phyloP scores from a whole-genome alignment of 2,888 invertebrate genomes.

The Lydus trimaculatus region DNA sequence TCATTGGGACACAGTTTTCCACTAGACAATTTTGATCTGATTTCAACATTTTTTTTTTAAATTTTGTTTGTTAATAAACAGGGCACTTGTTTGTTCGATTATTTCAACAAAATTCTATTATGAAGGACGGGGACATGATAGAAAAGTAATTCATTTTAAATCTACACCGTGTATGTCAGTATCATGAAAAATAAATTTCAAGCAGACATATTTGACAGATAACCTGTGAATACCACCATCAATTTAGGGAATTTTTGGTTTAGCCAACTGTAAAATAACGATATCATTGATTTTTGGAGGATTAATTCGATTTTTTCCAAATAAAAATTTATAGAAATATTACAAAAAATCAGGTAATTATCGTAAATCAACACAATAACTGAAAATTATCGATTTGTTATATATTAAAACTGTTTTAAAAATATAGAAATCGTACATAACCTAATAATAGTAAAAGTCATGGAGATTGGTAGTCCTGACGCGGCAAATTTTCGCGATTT shows the following conservation, averaged over 20 bases:
- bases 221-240: constrained; percentile 26
- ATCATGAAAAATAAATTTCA: constrained; percentile 22
- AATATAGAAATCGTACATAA: background rate
- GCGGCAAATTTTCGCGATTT: background rate
- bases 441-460: background rate
- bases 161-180: background rate
- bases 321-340: background rate
- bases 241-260: background rate
- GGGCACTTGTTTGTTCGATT: background rate
- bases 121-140: background rate
- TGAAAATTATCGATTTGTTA: background rate
- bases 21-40: constrained; percentile 1
- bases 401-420: background rate
- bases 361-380: background rate
- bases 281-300: background rate
- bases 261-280: background rate
- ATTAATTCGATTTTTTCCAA: background rate
- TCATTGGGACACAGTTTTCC: background rate
- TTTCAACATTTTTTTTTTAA: background rate
- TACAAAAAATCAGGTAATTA: background rate
- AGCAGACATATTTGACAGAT: constrained; percentile 41
- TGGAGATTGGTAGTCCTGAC: background rate
- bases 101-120: background rate
- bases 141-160: background rate
- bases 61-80: background rate